These are phyloP conservation scores for Gymnorhina tibicen DNA, from an alignment of 2,113 vertebrate species.

Conservation along the genomic window DNA sequence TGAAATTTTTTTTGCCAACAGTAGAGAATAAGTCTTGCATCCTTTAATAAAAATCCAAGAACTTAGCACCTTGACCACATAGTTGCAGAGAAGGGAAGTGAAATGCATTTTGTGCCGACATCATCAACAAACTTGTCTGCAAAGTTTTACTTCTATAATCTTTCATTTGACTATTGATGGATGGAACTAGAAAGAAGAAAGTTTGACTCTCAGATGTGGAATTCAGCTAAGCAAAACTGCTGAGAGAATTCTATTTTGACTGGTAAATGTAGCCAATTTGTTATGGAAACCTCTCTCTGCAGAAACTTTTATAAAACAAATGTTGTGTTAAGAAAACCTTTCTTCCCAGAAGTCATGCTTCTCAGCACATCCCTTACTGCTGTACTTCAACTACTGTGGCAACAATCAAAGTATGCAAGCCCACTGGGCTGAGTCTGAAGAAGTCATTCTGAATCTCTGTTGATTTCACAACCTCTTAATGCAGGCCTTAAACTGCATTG, in stretches of 20 bases:
- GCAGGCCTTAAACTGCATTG: background rate
- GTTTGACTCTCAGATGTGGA: background rate
- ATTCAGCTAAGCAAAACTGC: background rate
- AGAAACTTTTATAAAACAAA: background rate
- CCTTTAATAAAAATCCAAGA: background rate
- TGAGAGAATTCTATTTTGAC: background rate
- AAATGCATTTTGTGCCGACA: background rate
- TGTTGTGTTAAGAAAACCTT: background rate
- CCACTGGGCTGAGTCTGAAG: background rate
- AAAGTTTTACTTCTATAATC: background rate
- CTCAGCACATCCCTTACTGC: background rate
- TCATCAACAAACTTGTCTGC: background rate
- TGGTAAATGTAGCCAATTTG: background rate
- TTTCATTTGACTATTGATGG: background rate
- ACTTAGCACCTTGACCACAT: background rate
- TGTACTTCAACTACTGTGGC: background rate
- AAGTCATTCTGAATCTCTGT: background rate
- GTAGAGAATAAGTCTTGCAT: background rate
- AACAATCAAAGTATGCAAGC: background rate
- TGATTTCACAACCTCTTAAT: background rate
- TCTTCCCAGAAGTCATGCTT: background rate
- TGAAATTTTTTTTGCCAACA: background rate
- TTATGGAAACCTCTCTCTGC: background rate
- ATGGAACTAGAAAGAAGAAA: background rate
- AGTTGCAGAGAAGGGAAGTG: background rate